phyloP scores from a whole-genome alignment of 2,113 vertebrate species.

The Pipa parva region DNA sequence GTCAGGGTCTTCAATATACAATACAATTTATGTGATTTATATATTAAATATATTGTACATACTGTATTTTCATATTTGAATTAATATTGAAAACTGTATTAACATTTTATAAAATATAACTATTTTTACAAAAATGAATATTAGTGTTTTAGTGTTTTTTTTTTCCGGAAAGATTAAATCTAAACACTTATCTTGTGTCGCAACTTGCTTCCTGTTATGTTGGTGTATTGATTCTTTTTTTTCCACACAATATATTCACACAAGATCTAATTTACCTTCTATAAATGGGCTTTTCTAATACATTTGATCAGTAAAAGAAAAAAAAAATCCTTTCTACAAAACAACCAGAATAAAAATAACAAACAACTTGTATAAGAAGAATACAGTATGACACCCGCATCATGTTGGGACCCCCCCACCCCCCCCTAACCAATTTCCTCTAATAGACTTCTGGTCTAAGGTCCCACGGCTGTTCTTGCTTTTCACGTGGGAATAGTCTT shows the following conservation, averaged over 20 bases:
- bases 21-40: conserved; percentile 10
- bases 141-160: conserved; percentile 17
- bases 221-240: conserved; percentile 1
- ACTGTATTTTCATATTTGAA: conserved; percentile 28
- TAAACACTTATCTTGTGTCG: conserved; percentile 3
- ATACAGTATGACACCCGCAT: conserved; percentile 63
- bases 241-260: conserved; percentile 9
- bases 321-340: conserved; percentile 39
- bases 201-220: conserved; percentile 1
- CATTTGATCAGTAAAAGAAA: conserved; percentile 16
- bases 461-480: conserved; percentile 76
- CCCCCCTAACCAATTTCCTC: conserved; percentile 75
- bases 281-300: not conserved
- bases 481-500: conserved; percentile 98
- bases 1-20: conserved; percentile 23
- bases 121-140: conserved; percentile 34
- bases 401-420: conserved; percentile 81
- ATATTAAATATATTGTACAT: conserved; percentile 33
- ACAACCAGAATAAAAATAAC: conserved; percentile 59
- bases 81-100: conserved; percentile 37
- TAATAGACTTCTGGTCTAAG: conserved; percentile 61
- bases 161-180: conserved; percentile 18
- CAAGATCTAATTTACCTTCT: too few relatives aligned
- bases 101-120: conserved; percentile 32
- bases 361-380: conserved; percentile 55